Evolutionary conservation across 2,888 invertebrate species (phyloP), one percentile per base, ranked within the genome.

Genomic region (Eucriotettix oculatus): DNA sequence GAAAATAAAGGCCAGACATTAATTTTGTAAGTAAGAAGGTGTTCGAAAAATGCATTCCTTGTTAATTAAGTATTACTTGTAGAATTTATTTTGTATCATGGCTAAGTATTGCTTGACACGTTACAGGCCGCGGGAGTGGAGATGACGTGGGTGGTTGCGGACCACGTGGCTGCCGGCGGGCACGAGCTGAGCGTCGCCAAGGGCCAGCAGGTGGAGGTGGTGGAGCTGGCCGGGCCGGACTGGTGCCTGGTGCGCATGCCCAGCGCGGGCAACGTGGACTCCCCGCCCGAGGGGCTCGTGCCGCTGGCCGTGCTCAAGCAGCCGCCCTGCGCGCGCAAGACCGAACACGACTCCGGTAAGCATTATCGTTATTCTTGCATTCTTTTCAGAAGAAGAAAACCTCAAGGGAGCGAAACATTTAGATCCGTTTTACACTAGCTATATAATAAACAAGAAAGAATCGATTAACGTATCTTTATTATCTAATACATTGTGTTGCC

Each of bases 141-240:
- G 73, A 87, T 90, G 82, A 90, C 90, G 62, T 91, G 91, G 91
- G 90, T 93, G 68, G 83, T 92, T 60, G 87, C 87, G 65, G 94
- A 95, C 72, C 90, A 88, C 73, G 77, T 78, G 41, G 85, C 88
- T n/a, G 79, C 86, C 16, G 84, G 85, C 66, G 78, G 85, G 56
- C 85, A 86, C 60, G 94, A 95, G 74, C 74, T 95, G 68, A 84
- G 84, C 59, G 92, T 96, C 54, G 79, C 79, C 64, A 91, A 92
- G 73, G 95, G 95, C 40, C 94, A 94, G 75, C 94, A 94, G 75
- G 94, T 95, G 64, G 95, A 95, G 72, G 86, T 95, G 65, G 77
- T 95, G 66, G 94, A 95, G 72, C 79, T 83, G 64, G 76, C 71
- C 42, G 67, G 69, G 57, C 81, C 67, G 76, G 75, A 75, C 62